These are phyloP conservation scores for Neoarius graeffei DNA, from an alignment of 2,113 vertebrate genomes.

Conservation along the genomic window DNA sequence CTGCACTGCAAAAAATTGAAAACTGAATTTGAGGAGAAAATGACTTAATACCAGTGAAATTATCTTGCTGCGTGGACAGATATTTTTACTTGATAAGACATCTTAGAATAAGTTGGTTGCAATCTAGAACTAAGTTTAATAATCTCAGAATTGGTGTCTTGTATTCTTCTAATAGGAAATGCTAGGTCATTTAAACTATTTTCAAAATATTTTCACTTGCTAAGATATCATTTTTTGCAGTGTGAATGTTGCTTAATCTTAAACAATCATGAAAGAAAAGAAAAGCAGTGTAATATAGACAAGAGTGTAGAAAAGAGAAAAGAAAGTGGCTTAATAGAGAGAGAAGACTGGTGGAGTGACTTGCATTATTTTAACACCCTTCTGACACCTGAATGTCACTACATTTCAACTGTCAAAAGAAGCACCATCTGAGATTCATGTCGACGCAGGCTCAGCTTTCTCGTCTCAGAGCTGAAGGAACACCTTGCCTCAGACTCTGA, in stretches of 20 bases:
- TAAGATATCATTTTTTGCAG: no score
- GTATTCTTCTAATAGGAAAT: no score
- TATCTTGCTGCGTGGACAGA: no score
- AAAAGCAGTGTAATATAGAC: background rate
- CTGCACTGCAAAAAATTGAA: no score
- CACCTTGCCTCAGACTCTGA: conserved; percentile 29
- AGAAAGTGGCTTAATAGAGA: conserved; percentile 9
- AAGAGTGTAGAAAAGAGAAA: background rate
- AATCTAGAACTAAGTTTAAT: no score
- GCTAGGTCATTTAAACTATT: no score
- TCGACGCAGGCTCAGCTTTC: conserved; percentile 45
- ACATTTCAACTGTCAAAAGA: conserved; percentile 38
- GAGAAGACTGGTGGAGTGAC: background rate
- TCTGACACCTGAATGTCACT: conserved; percentile 26
- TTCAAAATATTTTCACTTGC: no score
- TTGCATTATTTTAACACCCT: conserved; percentile 40
- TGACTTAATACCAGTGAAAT: no score
- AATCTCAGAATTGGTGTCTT: no score
- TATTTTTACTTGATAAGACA: no score
- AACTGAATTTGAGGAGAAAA: no score
- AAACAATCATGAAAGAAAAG: background rate
- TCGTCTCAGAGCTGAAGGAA: conserved; percentile 48
- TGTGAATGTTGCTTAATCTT: background rate
- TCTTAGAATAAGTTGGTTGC: no score
- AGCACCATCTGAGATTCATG: conserved; percentile 1